Base-by-base conservation (phyloP, 1,140 invertebrate genomes). In the Pogonomyrmex californicus region DNA sequence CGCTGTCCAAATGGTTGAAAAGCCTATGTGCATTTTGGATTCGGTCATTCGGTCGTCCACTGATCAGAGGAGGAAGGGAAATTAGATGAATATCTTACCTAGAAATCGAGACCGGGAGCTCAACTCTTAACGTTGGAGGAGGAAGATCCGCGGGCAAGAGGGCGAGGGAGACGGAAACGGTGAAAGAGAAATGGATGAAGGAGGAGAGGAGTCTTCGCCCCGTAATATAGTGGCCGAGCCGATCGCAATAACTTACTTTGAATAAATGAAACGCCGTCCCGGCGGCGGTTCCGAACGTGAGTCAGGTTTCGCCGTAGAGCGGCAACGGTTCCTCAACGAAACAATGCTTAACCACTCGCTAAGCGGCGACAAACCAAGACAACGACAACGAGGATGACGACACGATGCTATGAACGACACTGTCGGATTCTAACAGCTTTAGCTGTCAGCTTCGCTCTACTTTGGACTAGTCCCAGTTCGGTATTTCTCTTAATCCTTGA, bases 231-330 rank as follows among this genome's bases (percentile, higher is more conserved):
- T 91, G 88, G 85, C 90, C 87, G 86, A 56, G 56, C 77, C 86
- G 91, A 92, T 92, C 89, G 91, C 91, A 92, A 92, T 92, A 92
- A 92, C 91, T 92, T 92, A 92, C 91, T 91, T 92, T 92, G 91
- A 92, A 92, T 92, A 92, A 92, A 92, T 92, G 91, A 92, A 92
- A 91, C 91, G 91, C 91, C 90, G 88, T 73, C 75, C 60, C 66
- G 78, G 36, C 83, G 79, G 60, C 86, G 81, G 87, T 91, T 90
- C 66, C 75, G 85, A 91, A 92, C 91, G 87, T 89, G 91, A 92
- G 91, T 92, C 91, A 92, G 88, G 91, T 92, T 92, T 92, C 89
- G 78, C 83, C 56, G 77, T 73, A 63, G 71, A 91, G 60, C 89
- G 90, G 90, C 91, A 90, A 91, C 83, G 87, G 89, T 92, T 87